Evolutionary conservation across 2,888 invertebrate species (phyloP).

Genomic region (Drosophila anomalata): DNA sequence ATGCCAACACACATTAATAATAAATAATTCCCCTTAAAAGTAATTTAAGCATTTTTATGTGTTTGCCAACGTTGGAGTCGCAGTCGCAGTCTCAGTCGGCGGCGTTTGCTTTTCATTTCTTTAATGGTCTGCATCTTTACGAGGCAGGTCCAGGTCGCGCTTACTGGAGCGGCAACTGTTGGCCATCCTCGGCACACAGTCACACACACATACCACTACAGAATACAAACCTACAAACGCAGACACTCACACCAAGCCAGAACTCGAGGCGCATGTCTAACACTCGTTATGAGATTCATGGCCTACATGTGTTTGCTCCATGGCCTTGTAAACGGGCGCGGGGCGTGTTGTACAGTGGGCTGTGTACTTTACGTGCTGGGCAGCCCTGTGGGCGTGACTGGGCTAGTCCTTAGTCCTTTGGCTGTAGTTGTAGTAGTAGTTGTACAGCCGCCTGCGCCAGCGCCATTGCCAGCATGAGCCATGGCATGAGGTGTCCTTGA

Average conservation of each 20-base stretch:
- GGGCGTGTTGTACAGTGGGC: conserved; percentile 59
- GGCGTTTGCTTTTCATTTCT: conserved; percentile 76
- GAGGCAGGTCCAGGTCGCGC: conserved; percentile 63
- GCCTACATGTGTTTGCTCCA: conserved; percentile 77
- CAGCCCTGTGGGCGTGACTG: conserved; percentile 48
- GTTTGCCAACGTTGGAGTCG: conserved; percentile 49
- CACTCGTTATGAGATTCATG: conserved; percentile 77
- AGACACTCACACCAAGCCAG: conserved; percentile 10
- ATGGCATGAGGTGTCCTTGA: conserved; percentile 61
- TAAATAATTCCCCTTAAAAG: conserved; percentile 75
- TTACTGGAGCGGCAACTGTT: conserved; percentile 65
- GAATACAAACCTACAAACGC: conserved; percentile 7
- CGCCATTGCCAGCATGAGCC: conserved; percentile 46
- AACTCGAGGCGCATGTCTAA: conserved; percentile 71
- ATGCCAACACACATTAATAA: conserved; percentile 65
- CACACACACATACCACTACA: conserved; percentile 7
- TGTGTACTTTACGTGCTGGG: conserved; percentile 67
- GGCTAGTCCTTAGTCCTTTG: conserved; percentile 8
- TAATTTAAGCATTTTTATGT: conserved; percentile 73
- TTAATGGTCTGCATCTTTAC: conserved; percentile 74
- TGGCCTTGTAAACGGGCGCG: conserved; percentile 74
- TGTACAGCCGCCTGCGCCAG: conserved; percentile 44
- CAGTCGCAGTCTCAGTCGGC: conserved; percentile 22
- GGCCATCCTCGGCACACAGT: conserved; percentile 25
- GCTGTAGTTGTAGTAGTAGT: conserved; percentile 35